A percentile compares a stretch with the other conserved stretches of the same genome.
Evolutionary conservation across 2,888 invertebrate species (phyloP).

Genomic region (Hypercompe scribonia): DNA sequence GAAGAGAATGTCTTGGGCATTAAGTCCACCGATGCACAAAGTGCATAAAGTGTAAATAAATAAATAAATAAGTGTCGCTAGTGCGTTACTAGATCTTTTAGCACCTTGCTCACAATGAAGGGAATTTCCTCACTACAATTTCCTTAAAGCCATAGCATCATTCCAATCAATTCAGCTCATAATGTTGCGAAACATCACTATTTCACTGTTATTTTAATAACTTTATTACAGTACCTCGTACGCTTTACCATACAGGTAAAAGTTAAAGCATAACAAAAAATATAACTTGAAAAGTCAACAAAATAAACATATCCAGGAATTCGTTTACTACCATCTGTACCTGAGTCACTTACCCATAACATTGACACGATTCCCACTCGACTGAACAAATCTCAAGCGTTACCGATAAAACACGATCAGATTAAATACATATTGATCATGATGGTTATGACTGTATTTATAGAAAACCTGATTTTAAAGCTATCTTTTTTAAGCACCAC

Average conservation of each 20-base stretch:
- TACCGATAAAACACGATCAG: neutral
- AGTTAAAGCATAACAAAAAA: too few relatives aligned
- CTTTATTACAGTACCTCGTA: neutral
- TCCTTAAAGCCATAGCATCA: too few relatives aligned
- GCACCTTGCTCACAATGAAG: too few relatives aligned
- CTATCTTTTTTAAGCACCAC: neutral
- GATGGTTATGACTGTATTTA: neutral
- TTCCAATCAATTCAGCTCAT: neutral
- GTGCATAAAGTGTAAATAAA: too few relatives aligned
- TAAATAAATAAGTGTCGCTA: too few relatives aligned
- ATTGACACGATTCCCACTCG: neutral
- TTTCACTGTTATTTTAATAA: neutral
- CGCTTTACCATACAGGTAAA: too few relatives aligned
- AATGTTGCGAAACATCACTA: neutral
- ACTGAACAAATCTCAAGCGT: neutral
- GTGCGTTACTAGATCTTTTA: too few relatives aligned
- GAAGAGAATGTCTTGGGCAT: too few relatives aligned
- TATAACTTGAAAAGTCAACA: too few relatives aligned
- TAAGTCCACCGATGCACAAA: too few relatives aligned
- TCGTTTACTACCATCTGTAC: neutral
- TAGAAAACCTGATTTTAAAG: neutral
- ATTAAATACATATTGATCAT: neutral
- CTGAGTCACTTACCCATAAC: neutral
- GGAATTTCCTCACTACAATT: too few relatives aligned
- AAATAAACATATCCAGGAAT: too few relatives aligned